A percentile compares a stretch with the other conserved stretches of the same genome.
Conservation (phyloP, 1,140 invertebrate genomes). For the Drosophila tani region DNA sequence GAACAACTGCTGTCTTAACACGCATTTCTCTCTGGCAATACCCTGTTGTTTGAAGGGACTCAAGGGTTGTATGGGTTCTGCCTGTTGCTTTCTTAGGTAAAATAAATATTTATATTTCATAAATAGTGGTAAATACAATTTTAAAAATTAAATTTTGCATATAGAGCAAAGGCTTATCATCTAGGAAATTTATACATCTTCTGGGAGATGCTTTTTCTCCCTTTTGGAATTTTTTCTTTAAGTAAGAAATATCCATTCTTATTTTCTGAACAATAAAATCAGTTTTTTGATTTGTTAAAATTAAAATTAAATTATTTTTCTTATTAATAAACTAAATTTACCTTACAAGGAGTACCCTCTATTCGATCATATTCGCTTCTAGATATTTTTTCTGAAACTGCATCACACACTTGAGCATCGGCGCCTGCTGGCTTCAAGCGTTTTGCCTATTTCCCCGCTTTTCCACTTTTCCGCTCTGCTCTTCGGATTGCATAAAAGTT, state of each 20-base stretch:
- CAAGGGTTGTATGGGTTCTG: background rate
- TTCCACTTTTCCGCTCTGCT: background rate
- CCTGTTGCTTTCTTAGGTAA: background rate
- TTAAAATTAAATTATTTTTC: background rate
- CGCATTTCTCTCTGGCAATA: constrained; percentile 42
- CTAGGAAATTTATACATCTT: too few species aligned
- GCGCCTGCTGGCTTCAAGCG: constrained; percentile 55
- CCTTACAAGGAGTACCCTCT: background rate
- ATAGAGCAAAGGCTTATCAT: too few species aligned
- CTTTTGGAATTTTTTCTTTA: too few species aligned
- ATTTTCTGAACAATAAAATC: background rate
- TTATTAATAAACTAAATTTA: background rate
- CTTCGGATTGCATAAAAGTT: constrained; percentile 42
- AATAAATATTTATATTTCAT: too few species aligned
- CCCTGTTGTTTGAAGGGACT: background rate
- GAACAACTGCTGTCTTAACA: constrained; percentile 74
- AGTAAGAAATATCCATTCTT: too few species aligned
- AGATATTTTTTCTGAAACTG: constrained; percentile 9
- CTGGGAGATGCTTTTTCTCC: too few species aligned
- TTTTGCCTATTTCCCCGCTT: constrained; percentile 24
- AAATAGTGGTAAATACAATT: too few species aligned
- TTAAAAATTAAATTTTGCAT: too few species aligned
- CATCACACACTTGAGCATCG: constrained; percentile 29
- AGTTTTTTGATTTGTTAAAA: background rate
- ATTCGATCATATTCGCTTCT: background rate